phyloP scores from a whole-genome alignment of 2,113 vertebrate genomes.

The Platanista minor region DNA sequence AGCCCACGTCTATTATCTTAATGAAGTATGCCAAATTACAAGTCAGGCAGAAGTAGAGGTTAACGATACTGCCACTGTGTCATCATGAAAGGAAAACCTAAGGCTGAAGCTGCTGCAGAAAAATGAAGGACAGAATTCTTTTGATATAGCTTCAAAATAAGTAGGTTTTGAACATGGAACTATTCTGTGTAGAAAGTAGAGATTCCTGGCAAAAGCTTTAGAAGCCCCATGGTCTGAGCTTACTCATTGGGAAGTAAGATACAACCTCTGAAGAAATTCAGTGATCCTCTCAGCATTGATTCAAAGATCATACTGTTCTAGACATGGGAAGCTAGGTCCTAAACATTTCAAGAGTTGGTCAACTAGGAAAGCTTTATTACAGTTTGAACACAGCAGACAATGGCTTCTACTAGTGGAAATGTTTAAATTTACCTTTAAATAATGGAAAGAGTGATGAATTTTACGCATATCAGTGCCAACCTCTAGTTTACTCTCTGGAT shows the following conservation, averaged over 20 bases:
- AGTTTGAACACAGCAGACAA: neutral
- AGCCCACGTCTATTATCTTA: too few relatives aligned
- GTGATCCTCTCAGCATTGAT: neutral
- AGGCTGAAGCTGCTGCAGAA: neutral
- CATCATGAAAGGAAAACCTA: neutral
- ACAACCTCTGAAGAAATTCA: neutral
- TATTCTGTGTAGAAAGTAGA: neutral
- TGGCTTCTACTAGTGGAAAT: neutral
- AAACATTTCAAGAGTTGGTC: neutral
- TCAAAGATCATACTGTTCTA: neutral
- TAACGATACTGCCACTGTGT: neutral
- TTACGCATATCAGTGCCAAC: constrained; percentile 94
- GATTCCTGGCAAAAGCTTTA: neutral
- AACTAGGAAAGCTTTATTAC: neutral
- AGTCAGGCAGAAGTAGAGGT: neutral
- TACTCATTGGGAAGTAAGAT: neutral
- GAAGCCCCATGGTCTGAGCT: neutral
- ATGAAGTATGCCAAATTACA: neutral
- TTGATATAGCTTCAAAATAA: neutral
- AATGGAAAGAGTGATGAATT: constrained; percentile 89
- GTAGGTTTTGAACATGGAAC: neutral
- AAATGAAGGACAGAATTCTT: neutral
- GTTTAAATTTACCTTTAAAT: constrained; percentile 87
- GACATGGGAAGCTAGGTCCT: neutral
- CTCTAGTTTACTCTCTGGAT: constrained; percentile 86